These are phyloP conservation scores for Chaetorhynchus papuensis DNA, from an alignment of 2,113 vertebrate species.

Conservation along the genomic window DNA sequence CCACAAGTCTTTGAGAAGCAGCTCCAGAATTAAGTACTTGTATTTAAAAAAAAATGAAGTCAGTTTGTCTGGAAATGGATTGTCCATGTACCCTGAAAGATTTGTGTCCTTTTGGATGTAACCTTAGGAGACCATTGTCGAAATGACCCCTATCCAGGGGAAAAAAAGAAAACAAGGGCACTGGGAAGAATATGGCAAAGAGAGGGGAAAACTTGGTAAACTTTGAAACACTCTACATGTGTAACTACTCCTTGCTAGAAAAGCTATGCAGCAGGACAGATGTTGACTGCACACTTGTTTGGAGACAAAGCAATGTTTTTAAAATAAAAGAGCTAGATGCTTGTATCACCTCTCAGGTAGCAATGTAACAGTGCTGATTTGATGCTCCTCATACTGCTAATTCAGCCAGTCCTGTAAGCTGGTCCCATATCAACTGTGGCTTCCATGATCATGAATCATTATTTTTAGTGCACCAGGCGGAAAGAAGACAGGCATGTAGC, in stretches of 20 bases:
- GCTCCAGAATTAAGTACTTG: not conserved
- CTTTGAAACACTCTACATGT: not conserved
- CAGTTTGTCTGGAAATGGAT: not conserved
- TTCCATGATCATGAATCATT: not conserved
- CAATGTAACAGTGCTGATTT: not conserved
- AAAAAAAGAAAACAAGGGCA: not conserved
- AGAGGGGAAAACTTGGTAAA: not conserved
- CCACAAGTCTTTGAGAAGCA: not conserved
- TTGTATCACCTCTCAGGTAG: not conserved
- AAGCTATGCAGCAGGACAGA: not conserved
- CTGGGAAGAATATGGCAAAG: not conserved
- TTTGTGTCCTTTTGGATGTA: not conserved
- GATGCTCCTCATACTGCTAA: not conserved
- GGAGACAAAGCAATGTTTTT: not conserved
- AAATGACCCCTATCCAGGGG: not conserved
- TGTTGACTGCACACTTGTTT: not conserved
- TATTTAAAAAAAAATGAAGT: not conserved
- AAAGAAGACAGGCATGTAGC: not conserved
- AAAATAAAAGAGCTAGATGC: not conserved
- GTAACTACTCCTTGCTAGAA: not conserved
- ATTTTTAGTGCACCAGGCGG: not conserved
- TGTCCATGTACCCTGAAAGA: not conserved
- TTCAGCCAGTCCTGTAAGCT: not conserved
- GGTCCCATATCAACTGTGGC: not conserved
- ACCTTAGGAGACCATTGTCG: not conserved